Conservation (phyloP, 1,140 invertebrate species). For the Drosophila kikkawai region DNA sequence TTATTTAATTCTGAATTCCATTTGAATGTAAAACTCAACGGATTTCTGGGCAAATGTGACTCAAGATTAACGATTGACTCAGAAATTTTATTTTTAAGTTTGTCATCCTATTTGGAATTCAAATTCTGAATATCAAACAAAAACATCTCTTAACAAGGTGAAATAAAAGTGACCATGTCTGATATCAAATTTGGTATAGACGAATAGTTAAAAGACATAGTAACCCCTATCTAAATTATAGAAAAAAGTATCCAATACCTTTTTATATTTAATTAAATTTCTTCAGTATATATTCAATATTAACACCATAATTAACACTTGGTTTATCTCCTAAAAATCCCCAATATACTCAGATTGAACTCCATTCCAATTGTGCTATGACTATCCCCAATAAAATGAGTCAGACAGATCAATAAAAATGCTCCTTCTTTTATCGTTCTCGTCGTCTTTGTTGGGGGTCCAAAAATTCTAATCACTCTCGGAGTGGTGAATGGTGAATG, state of each 20-base stretch:
- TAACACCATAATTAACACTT: neutral
- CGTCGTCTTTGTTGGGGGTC: neutral
- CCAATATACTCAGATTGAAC: constrained; percentile 5
- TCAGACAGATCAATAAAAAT: constrained; percentile 52
- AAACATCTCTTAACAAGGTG: no score
- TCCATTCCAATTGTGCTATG: constrained; percentile 6
- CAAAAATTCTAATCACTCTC: constrained; percentile 55
- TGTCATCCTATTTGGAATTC: no score
- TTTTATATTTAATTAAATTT: no score
- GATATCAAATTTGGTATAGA: no score
- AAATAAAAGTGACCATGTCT: no score
- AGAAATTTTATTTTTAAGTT: neutral
- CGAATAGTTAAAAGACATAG: no score
- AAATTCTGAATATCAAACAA: neutral
- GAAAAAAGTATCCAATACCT: no score
- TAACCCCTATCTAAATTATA: no score
- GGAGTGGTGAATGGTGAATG: constrained; percentile 39
- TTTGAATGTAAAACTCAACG: neutral
- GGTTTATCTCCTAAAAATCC: neutral
- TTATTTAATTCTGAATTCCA: neutral
- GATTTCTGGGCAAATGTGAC: neutral
- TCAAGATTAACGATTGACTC: constrained; percentile 8
- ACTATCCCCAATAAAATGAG: constrained; percentile 8
- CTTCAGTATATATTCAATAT: neutral
- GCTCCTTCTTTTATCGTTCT: constrained; percentile 1